Evolutionary conservation across 1,140 invertebrate species (phyloP), one percentile per base, ranked within the genome.

Genomic region (Hypsibius dujardini): DNA sequence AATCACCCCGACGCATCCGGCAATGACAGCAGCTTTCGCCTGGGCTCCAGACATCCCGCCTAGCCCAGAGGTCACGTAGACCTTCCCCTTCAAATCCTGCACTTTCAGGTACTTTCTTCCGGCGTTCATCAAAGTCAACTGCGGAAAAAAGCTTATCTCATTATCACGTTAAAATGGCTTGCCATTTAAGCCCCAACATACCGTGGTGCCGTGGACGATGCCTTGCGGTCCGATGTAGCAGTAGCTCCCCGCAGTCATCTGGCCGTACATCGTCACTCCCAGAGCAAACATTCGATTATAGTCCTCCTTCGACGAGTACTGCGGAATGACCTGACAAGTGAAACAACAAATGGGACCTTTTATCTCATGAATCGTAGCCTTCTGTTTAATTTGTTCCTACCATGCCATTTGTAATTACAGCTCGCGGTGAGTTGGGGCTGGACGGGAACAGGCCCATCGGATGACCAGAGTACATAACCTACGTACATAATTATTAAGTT

Each of bases 151-250:
- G n/a, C n/a, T n/a, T n/a, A n/a, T n/a, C n/a, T n/a, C n/a, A n/a
- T n/a, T n/a, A n/a, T n/a, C n/a, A n/a, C n/a, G n/a, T n/a, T n/a
- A n/a, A n/a, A n/a, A n/a, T n/a, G n/a, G n/a, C n/a, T n/a, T n/a
- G 42, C 28, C 7, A 46, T 2, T 47, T 72, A 71, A 59, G 15
- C 46, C 2, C 46, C 56, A 50, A 77, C 79, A 76, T 78, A 86
- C 85, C 62, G 84, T 85, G 1, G 86, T 87, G 45, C 86, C 86
- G 77, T 87, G 86, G 28, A 87, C 86, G 72, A 87, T 87, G 2
- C 86, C 86, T 76, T 87, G 86, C 2, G 86, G 86, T 45, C 86
- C 86, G 73, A 87, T 87, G 76, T 87, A 87, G 74, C 85, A 86
- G 76, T 82, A 87, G 75, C 84, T 85, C 14, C 86, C 86, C 28